Evolutionary conservation across 1,140 invertebrate species (phyloP).

Genomic region (Anthonomus grandis): DNA sequence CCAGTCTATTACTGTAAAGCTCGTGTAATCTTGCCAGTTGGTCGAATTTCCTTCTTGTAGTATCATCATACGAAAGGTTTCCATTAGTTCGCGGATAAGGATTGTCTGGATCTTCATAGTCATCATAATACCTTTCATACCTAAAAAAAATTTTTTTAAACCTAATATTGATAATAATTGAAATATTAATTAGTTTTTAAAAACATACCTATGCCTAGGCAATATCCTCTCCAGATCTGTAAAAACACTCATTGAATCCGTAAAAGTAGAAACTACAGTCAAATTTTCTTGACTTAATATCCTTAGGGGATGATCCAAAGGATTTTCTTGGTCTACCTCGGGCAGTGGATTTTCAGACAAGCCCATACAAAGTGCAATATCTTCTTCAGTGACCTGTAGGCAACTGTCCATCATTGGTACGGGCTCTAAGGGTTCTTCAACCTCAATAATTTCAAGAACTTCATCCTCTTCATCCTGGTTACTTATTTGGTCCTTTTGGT

Average conservation of each 20-base stretch:
- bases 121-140: constrained; percentile 40
- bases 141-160: constrained; percentile 8
- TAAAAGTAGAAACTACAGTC: constrained; percentile 83
- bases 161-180: background rate
- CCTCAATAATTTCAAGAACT: constrained; percentile 77
- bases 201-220: constrained; percentile 39
- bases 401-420: constrained; percentile 80
- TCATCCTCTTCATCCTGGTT: constrained; percentile 59
- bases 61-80: constrained; percentile 37
- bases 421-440: constrained; percentile 73
- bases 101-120: constrained; percentile 48
- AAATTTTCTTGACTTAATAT: constrained; percentile 87
- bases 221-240: constrained; percentile 66
- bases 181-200: background rate
- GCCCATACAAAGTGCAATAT: constrained; percentile 84
- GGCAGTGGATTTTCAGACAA: constrained; percentile 66
- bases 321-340: constrained; percentile 62
- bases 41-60: constrained; percentile 56
- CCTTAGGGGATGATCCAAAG: constrained; percentile 76
- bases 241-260: constrained; percentile 73
- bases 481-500: too few relatives aligned
- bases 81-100: constrained; percentile 33
- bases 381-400: constrained; percentile 86
- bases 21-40: constrained; percentile 66
- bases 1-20: constrained; percentile 64